Base-by-base conservation (phyloP, 2,113 vertebrate genomes). In the Aphelocoma coerulescens region DNA sequence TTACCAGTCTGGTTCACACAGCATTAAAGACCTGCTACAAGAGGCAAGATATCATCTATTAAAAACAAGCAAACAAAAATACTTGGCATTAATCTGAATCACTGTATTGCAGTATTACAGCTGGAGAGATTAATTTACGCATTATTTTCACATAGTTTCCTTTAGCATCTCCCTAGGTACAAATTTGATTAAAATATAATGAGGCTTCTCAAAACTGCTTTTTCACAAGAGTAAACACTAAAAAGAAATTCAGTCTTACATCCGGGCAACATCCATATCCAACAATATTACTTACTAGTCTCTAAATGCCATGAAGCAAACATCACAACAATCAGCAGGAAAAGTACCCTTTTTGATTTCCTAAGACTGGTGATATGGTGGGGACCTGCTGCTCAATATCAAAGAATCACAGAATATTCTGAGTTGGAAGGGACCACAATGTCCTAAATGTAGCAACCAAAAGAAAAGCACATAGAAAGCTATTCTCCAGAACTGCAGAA, bases 161-260 rank as follows among this genome's bases (percentile, higher is more conserved):
- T 87, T 95, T 49, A 92, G 93, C 86, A 28, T 95, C 80, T 97
- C 94, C 76, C 86, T 81, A 95, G 93, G 76, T 95, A 95, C 30
- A 91, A 91, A 92, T 68, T 37, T 84, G 76, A 96, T 95, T 93
- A 93, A 95, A 95, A 91, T 91, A 85, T 94, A 91, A 95, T 89
- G 86, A 95, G 83, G 75, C 89, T 87, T 73, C 86, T 94, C 55
- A 65, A 95, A 91, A 94, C 44, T 68, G 65, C 49, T 96, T 92
- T 91, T 89, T 93, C 96, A 92, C 72, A 81, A 75, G 51, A 88
- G 22, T 74, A 93, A 93, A 88, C 68, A 84, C 35, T 83, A 80
- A 78, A 82, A 95, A 88, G n/a, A 93, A 94, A 88, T 80, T n/a
- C 14, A 66, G n/a, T 41, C 79, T 51, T 84, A 77, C 61, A 94